phyloP scores from a whole-genome alignment of 2,888 invertebrate genomes.

The Parasteatoda lunata region DNA sequence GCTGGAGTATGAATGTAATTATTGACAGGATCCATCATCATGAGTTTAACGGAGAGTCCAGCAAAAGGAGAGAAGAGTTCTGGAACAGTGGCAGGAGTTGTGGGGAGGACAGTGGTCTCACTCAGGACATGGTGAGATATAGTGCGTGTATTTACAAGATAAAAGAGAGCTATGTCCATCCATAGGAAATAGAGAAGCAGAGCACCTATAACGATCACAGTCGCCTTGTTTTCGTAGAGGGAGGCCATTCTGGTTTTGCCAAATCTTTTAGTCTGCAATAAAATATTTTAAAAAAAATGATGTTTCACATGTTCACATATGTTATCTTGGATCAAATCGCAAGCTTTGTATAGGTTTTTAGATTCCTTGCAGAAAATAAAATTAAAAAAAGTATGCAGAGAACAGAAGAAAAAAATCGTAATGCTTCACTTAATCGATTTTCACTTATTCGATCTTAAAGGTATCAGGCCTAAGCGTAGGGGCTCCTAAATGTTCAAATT shows the following conservation, averaged over 20 bases:
- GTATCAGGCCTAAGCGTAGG: no score
- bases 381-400: no score
- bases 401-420: no score
- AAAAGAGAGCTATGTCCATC: slow-evolving; percentile 70
- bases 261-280: not conserved
- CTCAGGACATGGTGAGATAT: slow-evolving; percentile 71
- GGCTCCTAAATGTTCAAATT: no score
- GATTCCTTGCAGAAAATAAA: no score
- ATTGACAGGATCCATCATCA: slow-evolving; percentile 88
- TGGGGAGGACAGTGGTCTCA: slow-evolving; percentile 72
- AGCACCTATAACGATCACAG: slow-evolving; percentile 47
- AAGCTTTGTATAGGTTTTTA: no score
- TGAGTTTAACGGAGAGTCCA: slow-evolving; percentile 85
- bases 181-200: slow-evolving; percentile 69
- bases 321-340: no score
- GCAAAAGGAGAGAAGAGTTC: slow-evolving; percentile 69
- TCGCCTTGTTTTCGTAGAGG: slow-evolving; percentile 52
- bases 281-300: not conserved
- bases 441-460: no score
- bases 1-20: slow-evolving; percentile 88
- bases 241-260: slow-evolving; percentile 22
- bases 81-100: slow-evolving; percentile 70
- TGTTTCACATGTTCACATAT: no score
- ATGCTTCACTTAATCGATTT: no score
- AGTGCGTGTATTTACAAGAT: slow-evolving; percentile 63